Base-by-base conservation (phyloP, 2,888 invertebrate species). In the Ormia ochracea region DNA sequence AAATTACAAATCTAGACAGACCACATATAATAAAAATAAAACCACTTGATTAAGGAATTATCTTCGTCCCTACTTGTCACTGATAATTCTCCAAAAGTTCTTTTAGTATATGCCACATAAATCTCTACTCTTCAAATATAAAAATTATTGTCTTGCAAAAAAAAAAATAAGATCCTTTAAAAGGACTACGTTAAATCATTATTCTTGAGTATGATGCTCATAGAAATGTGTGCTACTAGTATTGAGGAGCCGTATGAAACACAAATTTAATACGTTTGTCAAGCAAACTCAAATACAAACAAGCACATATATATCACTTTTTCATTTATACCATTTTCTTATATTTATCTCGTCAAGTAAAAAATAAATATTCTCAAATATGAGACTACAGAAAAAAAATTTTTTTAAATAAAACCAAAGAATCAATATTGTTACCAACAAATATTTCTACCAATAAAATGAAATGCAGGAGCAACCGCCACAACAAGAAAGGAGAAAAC, bases 381-480 rank as follows among this genome's bases (percentile, higher is more conserved):
- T 63, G 14, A 50, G 31, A 59, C 21, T 41, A 59, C 36, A 72
- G 14, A 23, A 23, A 12, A 41, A 21, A 70, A 38, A 33, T 50
- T 19, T 26, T 33, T 56, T 70, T 33, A 77, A 72, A 73, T 59
- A 66, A 76, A 75, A 50, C 59, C 9, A 45, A 79, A 65, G 69
- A 75, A 76, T 63, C 69, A 75, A 79, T 75, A 79, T 75, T 75
- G 43, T 75, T 70, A 65, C 36, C 69, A 70, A 63, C 76, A 77
- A 74, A 77, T 70, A 77, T 70, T 74, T 70, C 63, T 31, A 65
- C 69, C 69, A 77, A 76, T 75, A 48, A 69, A 74, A 73, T n/a
- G n/a, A 68, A 45, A 72, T 28, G 10, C 23, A 43, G 10, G 12
- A 50, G 4, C 36, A 41, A 10, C 52, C 52, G 31, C 26, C 14